These are phyloP conservation scores for Himalopsyche japonica DNA, from an alignment of 2,888 invertebrate genomes.

Conservation along the genomic window DNA sequence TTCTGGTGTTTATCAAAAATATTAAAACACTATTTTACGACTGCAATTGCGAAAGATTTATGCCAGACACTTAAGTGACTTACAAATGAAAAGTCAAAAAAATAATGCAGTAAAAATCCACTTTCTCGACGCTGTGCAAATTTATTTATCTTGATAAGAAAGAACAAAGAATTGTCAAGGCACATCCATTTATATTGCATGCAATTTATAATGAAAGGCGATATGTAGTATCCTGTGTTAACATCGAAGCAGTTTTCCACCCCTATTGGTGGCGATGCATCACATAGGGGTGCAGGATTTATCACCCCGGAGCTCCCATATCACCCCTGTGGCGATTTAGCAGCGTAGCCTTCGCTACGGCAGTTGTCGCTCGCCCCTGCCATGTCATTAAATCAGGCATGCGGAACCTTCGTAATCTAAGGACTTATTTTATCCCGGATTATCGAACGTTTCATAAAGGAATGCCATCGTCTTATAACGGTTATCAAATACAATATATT, in stretches of 20 bases:
- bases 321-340: conserved; percentile 25
- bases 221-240: not conserved
- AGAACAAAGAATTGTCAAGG: not conserved
- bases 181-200: not conserved
- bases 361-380: not conserved
- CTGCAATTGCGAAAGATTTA: no score
- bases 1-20: no score
- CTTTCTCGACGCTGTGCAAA: no score
- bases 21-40: no score
- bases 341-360: conserved; percentile 14
- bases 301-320: conserved; percentile 24
- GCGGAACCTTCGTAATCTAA: not conserved
- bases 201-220: not conserved
- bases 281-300: conserved; percentile 21
- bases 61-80: no score
- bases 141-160: not conserved
- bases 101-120: no score
- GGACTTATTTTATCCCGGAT: no score
- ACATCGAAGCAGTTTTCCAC: conserved; percentile 16
- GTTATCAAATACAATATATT: no score
- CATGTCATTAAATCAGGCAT: not conserved
- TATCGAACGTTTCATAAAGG: no score
- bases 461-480: no score
- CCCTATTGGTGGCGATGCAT: conserved; percentile 17
- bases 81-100: no score